Percentiles rank a stretch among this genome's conserved stretches.
These are phyloP conservation scores for Dendrolimus kikuchii DNA, from an alignment of 1,140 invertebrate species.

Conservation along the genomic window DNA sequence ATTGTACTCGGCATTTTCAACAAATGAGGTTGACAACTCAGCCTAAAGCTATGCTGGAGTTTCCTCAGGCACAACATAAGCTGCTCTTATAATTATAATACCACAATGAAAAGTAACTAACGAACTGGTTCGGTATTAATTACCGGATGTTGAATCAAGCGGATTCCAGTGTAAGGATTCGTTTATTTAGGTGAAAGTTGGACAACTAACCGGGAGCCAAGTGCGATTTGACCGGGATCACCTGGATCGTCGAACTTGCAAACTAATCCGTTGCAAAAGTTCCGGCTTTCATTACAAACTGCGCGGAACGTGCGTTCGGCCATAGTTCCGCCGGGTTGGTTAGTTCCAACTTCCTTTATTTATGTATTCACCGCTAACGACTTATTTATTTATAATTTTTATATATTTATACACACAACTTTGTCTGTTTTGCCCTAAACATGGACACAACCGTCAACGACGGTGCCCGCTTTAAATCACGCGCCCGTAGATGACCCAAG, in stretches of 20 bases:
- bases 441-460: too few relatives aligned
- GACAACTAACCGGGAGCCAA: slow-evolving; percentile 10
- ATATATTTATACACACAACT: too few relatives aligned
- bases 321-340: slow-evolving; percentile 10
- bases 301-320: slow-evolving; percentile 11
- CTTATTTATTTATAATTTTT: background rate
- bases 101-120: slow-evolving; percentile 5
- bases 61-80: too few relatives aligned
- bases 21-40: too few relatives aligned
- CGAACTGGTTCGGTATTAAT: slow-evolving; percentile 14
- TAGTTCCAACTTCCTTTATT: background rate
- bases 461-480: too few relatives aligned
- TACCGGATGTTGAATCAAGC: slow-evolving; percentile 15
- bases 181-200: slow-evolving; percentile 20
- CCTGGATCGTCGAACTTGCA: slow-evolving; percentile 14
- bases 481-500: too few relatives aligned
- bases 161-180: slow-evolving; percentile 21
- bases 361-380: background rate
- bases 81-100: too few relatives aligned
- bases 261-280: slow-evolving; percentile 26
- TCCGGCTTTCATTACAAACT: slow-evolving; percentile 23
- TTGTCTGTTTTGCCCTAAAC: too few relatives aligned
- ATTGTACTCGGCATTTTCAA: too few relatives aligned
- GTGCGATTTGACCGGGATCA: slow-evolving; percentile 17
- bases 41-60: too few relatives aligned